Conservation (phyloP, 2,113 vertebrate genomes). For the Hippotragus niger region DNA sequence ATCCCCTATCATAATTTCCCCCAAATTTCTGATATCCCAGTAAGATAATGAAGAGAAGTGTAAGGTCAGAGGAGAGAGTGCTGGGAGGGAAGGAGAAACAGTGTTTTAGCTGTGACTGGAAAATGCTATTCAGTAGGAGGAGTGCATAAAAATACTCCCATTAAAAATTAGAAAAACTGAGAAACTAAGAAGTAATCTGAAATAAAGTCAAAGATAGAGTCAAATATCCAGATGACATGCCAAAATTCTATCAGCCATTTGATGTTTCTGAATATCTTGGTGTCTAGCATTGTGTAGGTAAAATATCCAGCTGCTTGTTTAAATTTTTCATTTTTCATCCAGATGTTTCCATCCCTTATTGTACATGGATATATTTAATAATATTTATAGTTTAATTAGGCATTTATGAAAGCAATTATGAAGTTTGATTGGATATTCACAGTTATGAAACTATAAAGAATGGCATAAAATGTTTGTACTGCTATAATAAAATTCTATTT, state of each 20-base stretch:
- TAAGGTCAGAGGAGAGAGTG: background rate
- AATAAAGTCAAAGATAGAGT: constrained; percentile 48
- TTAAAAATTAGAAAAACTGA: constrained; percentile 32
- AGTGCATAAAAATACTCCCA: constrained; percentile 28
- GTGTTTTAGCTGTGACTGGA: background rate
- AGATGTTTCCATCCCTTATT: constrained; percentile 72
- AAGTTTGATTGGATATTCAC: constrained; percentile 77
- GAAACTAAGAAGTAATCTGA: constrained; percentile 39
- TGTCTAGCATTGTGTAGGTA: constrained; percentile 73
- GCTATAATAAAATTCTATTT: constrained; percentile 76
- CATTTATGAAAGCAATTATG: constrained; percentile 73
- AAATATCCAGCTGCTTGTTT: constrained; percentile 74
- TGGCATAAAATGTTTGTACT: constrained; percentile 71
- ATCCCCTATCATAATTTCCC: background rate
- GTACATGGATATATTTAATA: constrained; percentile 74
- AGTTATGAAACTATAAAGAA: constrained; percentile 75
- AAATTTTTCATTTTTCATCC: constrained; percentile 72
- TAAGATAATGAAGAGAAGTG: background rate
- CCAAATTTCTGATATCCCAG: background rate
- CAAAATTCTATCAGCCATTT: constrained; percentile 57
- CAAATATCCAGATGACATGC: constrained; percentile 59
- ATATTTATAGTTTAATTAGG: constrained; percentile 78
- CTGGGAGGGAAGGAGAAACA: background rate
- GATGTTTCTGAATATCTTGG: constrained; percentile 66
- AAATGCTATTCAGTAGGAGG: constrained; percentile 13